Evolutionary conservation across 2,797 vertebrate genomes (phyloP), one percentile per base, ranked within the genome.

Genomic region (Rhinophrynus dorsalis): DNA sequence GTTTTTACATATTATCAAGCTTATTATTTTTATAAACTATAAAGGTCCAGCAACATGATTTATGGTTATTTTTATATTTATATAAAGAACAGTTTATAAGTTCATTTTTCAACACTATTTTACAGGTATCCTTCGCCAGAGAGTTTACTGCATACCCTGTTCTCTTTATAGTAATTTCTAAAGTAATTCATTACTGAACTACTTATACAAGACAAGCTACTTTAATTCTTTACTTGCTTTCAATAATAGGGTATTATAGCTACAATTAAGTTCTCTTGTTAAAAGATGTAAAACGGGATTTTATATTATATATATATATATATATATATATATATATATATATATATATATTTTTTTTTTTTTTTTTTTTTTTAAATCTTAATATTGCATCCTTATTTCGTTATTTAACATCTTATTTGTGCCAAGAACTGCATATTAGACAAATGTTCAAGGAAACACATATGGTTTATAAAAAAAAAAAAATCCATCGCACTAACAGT

Each of bases 31-130:
- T n/a, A 50, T n/a, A 50, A 50, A 50, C 12, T 26, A 38, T 33
- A 33, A 37, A 57, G 20, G 11, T 24, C 12, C 12, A n/a, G 7
- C 17, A 33, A 9, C 27, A 57, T 33, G 35, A 38, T 57, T 10
- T 33, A 38, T 11, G 54, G 29, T 30, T 32, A 26, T 27, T 50
- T 50, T 23, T 23, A 47, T 47, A 9, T 81, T 77, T 86, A 86
- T 86, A 85, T 77, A 86, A 83, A 84, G 74, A 77, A 76, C 75
- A 77, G 83, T 82, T 81, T 60, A 77, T 54, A 71, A 55, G 38
- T 50, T 50, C 47, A 50, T 50, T 50, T 50, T 50, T 50, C 13
- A 23, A 17, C 5, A 48, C 6, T 26, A 33, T 38, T n/a, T 20
- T 21, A 7, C 27, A 13, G n/a, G 13, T 50, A 9, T 13, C 12